phyloP scores from a whole-genome alignment of 2,797 vertebrate species.

The Sparidentex hasta region DNA sequence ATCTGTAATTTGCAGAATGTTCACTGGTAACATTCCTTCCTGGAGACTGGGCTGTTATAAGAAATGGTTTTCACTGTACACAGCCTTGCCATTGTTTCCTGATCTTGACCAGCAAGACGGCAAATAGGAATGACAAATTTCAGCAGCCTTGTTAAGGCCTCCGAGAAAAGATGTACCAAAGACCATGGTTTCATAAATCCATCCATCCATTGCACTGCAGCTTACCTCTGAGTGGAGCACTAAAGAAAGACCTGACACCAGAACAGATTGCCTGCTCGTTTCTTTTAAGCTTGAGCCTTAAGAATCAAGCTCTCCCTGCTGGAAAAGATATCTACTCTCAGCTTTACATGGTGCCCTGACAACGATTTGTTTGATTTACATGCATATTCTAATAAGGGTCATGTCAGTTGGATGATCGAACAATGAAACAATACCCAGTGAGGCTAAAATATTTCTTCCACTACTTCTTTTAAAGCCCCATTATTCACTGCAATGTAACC shows the following conservation, averaged over 20 bases:
- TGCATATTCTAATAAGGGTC: slow-evolving; percentile 9
- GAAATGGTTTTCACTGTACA: not conserved
- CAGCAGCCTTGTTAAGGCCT: slow-evolving; percentile 5
- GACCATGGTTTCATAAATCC: slow-evolving; percentile 10
- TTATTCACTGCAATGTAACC: slow-evolving; percentile 13
- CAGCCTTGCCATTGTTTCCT: slow-evolving; percentile 11
- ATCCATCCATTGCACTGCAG: not conserved
- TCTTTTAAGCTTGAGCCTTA: not conserved
- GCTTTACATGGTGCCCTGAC: not conserved
- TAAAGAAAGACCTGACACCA: not conserved
- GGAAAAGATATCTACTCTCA: not conserved
- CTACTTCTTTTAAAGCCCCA: slow-evolving; percentile 25
- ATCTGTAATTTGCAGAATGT: too few relatives aligned
- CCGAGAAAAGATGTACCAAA: slow-evolving; percentile 8
- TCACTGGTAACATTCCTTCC: too few relatives aligned
- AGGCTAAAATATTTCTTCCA: slow-evolving; percentile 13
- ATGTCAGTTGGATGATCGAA: slow-evolving; percentile 1
- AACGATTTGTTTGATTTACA: slow-evolving; percentile 19
- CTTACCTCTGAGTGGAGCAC: slow-evolving; percentile 23
- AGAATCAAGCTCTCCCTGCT: not conserved
- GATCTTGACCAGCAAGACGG: not conserved
- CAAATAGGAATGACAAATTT: slow-evolving; percentile 23
- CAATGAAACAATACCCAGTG: not conserved
- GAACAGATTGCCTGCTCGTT: not conserved
- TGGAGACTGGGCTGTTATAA: not conserved